Evolutionary conservation across 2,113 vertebrate species (phyloP).

Genomic region (Butastur rufipennis): DNA sequence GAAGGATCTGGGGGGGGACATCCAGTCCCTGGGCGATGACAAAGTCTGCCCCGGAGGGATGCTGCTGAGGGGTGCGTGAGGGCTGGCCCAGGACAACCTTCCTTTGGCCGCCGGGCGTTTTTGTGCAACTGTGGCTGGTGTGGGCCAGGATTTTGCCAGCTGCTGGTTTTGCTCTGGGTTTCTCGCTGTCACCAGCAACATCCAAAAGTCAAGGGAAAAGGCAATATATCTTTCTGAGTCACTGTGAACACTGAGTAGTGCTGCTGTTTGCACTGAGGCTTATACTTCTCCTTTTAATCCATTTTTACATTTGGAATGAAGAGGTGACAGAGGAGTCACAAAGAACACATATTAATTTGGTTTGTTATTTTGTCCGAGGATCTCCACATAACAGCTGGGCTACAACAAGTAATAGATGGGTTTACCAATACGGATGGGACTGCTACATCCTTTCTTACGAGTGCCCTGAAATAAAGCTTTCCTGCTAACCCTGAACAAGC

Average conservation of each 20-base stretch:
- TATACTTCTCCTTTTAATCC: neutral
- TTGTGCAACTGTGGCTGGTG: neutral
- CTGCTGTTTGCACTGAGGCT: neutral
- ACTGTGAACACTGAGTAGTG: fast-evolving
- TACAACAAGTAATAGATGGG: neutral
- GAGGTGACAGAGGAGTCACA: neutral
- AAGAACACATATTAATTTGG: neutral
- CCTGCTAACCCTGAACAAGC: neutral
- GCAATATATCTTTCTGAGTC: too few relatives aligned
- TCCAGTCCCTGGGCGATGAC: neutral
- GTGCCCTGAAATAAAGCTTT: neutral
- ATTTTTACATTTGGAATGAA: neutral
- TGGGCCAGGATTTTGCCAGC: neutral
- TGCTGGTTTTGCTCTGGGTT: neutral
- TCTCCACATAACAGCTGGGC: neutral
- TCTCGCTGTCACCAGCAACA: neutral
- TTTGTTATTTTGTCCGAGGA: neutral
- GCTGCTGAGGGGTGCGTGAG: neutral
- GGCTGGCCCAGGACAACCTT: neutral
- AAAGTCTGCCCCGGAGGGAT: neutral
- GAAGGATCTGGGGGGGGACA: fast-evolving
- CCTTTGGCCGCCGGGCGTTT: fast-evolving
- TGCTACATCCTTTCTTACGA: neutral
- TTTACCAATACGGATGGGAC: neutral
- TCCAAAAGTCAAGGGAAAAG: neutral